Base-by-base conservation (phyloP, 2,888 invertebrate genomes). In the Hesperia comma region DNA sequence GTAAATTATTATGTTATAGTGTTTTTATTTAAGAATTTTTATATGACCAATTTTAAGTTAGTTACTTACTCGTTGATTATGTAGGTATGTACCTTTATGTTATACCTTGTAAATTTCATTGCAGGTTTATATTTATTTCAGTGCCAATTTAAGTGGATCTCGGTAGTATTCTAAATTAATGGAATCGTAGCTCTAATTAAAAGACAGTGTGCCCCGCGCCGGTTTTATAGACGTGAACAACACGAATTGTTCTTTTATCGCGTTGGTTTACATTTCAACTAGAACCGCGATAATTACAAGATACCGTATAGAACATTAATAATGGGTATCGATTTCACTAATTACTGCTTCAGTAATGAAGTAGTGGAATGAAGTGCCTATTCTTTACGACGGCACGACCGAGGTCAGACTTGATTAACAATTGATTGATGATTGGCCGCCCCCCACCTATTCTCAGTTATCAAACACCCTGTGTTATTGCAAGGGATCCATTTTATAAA, bases 361-460 rank as follows among this genome's bases (percentile, higher is more conserved):
- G 33, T 55, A 61, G 61, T 67, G 55, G 54, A 66, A 55, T 33
- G 63, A 63, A 60, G 54, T 66, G 67, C 55, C 60, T 60, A 66
- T 60, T 66, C 66, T 60, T 57, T 60, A 66, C 64, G 33, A 26
- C 49, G 63, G 49, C 49, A 33, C 73, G 73, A 80, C 77, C 77
- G 79, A 77, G 82, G 77, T 72, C 77, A 76, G 73, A 70, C 53
- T 71, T 70, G 70, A 72, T 70, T 70, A 69, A 67, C 64, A 73
- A 75, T 69, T 69, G 69, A 69, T 69, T 69, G 62, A 69, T 69
- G 61, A 64, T 71, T 70, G 71, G 70, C 72, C 63, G 71, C 40
- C 49, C 57, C 56, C 57, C 51, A 58, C 64, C 51, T 64, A 64
- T 53, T 64, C 64, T 58, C 57, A 63, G 49, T 64, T 58, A 64